Conservation (phyloP, 2,113 vertebrate species). For the Tympanuchus pallidicinctus region DNA sequence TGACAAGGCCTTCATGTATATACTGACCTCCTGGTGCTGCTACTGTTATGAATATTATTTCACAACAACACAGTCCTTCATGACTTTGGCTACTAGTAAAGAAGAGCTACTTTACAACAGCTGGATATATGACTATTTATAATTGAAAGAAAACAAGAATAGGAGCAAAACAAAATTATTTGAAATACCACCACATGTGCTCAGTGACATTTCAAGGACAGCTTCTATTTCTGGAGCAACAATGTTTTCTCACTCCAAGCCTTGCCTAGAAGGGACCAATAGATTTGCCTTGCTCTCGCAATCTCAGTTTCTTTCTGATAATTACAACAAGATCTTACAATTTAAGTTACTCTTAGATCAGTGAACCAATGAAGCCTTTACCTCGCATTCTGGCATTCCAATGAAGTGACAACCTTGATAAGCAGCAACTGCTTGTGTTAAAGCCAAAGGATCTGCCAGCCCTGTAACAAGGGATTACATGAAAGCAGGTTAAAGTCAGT, state of each 20-base stretch:
- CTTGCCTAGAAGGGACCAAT: not conserved
- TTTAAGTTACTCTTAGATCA: not conserved
- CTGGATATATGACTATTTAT: not conserved
- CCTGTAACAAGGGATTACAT: constrained; percentile 76
- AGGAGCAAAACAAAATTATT: accelerated
- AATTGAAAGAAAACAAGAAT: not conserved
- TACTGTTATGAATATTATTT: not conserved
- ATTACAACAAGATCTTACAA: not conserved
- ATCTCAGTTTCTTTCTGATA: not conserved
- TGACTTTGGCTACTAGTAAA: not conserved
- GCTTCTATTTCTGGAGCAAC: not conserved
- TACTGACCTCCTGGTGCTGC: not conserved
- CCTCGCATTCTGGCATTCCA: constrained; percentile 99
- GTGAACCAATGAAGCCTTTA: constrained; percentile 62
- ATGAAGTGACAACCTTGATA: constrained; percentile 98
- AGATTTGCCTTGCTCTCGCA: not conserved
- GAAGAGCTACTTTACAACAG: not conserved
- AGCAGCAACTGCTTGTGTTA: constrained; percentile 92
- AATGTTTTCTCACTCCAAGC: not conserved
- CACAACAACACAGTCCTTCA: not conserved
- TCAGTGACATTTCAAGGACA: not conserved
- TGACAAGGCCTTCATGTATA: not conserved
- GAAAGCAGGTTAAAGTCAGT: not conserved
- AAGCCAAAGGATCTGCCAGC: constrained; percentile 90
- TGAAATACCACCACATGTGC: not conserved